Conservation (phyloP, 2,888 invertebrate genomes). For the Leptura quadrifasciata region DNA sequence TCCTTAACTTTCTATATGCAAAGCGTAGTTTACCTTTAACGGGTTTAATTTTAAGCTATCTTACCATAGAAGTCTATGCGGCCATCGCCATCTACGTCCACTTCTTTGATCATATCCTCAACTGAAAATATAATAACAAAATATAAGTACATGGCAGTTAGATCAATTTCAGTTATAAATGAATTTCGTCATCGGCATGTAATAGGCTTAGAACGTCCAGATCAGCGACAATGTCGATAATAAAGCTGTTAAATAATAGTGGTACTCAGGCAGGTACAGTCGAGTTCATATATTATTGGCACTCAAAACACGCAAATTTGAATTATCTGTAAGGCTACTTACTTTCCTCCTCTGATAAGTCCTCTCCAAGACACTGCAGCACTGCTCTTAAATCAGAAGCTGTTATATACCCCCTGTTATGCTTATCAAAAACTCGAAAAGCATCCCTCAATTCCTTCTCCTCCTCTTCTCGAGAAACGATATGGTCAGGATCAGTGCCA, state of each 20-base stretch:
- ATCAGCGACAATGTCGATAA: too few species aligned
- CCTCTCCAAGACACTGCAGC: constrained; percentile 91
- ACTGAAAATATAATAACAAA: constrained; percentile 85
- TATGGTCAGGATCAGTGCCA: constrained; percentile 67
- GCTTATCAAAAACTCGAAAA: constrained; percentile 92
- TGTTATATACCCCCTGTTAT: constrained; percentile 93
- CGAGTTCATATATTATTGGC: too few species aligned
- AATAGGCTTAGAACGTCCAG: too few species aligned
- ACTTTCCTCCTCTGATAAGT: constrained; percentile 93
- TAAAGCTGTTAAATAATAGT: too few species aligned
- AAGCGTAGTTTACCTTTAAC: too few species aligned
- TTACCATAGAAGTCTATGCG: constrained; percentile 94
- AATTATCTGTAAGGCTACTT: constrained; percentile 70
- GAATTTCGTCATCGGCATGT: too few species aligned
- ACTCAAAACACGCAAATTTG: too few species aligned
- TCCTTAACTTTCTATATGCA: too few species aligned
- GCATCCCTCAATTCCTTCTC: constrained; percentile 90
- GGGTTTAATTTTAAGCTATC: constrained; percentile 36
- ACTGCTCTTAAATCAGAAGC: constrained; percentile 92
- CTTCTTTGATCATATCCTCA: constrained; percentile 97
- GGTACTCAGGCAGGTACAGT: too few species aligned
- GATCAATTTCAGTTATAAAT: too few species aligned
- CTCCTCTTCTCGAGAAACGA: constrained; percentile 86
- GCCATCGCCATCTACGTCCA: constrained; percentile 95
- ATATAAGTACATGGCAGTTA: too few species aligned